Evolutionary conservation across 2,113 vertebrate genomes (phyloP), one percentile per base, ranked within the genome.

Genomic region (Crotalus viridis): DNA sequence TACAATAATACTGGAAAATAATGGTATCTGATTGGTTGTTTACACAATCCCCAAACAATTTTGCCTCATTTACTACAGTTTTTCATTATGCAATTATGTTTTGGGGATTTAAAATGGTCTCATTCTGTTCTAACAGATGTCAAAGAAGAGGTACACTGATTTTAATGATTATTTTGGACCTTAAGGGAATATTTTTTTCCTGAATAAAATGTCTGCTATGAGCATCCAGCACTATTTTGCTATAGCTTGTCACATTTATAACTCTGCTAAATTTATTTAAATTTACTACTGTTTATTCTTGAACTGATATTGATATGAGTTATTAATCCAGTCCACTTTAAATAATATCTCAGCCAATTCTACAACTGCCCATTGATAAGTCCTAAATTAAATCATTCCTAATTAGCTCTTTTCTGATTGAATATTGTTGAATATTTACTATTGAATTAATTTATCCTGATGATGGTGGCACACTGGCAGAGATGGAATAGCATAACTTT

Each of bases 41-140:
- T 96, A 97, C 89, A 97, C 52, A 93, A 92, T 92, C 93, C 94
- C 97, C 64, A 96, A 97, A 96, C 92, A 59, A 97, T 96, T 98
- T 97, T 98, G 97, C 93, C 97, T 97, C 97, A 96, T 96, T 97
- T 97, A 94, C 94, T 96, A 95, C 90, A 95, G 95, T 98, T 96
- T 97, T 95, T 96, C 95, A 97, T 93, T 93, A 6, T 90, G 93
- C 0, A 91, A 96, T 93, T 95, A 94, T 97, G 94, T 97, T 97
- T 95, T 94, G 96, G 96, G 97, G 95, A 96, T 98, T 97, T 97
- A 93, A 97, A 97, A 97, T 96, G 94, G 94, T 96, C 95, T 95
- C 97, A 95, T 97, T 97, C 96, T 97, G 97, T 92, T 97, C 96
- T 96, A 98, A 97, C 97, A 98, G 97, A 98, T 98, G 97, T 97